phyloP scores from a whole-genome alignment of 2,797 vertebrate species.

The Podarcis lilfordi region DNA sequence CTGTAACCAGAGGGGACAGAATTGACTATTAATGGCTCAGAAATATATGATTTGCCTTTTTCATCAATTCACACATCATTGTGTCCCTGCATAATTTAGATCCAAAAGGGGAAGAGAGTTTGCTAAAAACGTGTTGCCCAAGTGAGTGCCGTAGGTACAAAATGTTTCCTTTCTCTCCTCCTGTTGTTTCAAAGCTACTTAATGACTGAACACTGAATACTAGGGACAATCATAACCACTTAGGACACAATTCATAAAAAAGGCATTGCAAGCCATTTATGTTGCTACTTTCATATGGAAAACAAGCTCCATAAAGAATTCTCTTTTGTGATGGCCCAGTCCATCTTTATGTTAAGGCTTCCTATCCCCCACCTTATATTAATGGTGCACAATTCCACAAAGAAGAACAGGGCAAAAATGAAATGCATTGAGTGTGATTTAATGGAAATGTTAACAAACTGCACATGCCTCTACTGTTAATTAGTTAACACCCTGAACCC shows the following conservation, averaged over 20 bases:
- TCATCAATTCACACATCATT: constrained; percentile 76
- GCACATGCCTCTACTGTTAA: constrained; percentile 52
- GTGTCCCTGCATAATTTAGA: constrained; percentile 77
- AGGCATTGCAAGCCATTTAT: constrained; percentile 77
- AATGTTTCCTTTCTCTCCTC: constrained; percentile 80
- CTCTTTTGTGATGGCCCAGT: constrained; percentile 77
- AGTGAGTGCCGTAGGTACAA: constrained; percentile 81
- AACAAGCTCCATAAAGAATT: constrained; percentile 82
- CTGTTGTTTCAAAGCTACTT: constrained; percentile 83
- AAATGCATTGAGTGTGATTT: constrained; percentile 61
- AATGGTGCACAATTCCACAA: constrained; percentile 68
- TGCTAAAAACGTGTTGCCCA: constrained; percentile 77
- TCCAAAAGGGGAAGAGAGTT: constrained; percentile 74
- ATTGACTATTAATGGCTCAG: constrained; percentile 77
- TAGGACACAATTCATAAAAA: constrained; percentile 80
- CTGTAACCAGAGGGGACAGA: constrained; percentile 52
- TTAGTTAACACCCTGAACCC: neutral
- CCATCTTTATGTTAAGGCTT: constrained; percentile 76
- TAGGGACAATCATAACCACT: constrained; percentile 81
- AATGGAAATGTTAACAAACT: constrained; percentile 64
- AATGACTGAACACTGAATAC: constrained; percentile 84
- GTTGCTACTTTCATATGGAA: constrained; percentile 83
- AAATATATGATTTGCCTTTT: constrained; percentile 80
- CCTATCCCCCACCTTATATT: constrained; percentile 56
- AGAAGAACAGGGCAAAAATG: constrained; percentile 64